phyloP scores from a whole-genome alignment of 1,140 invertebrate genomes.

The Heliconius nattereri region DNA sequence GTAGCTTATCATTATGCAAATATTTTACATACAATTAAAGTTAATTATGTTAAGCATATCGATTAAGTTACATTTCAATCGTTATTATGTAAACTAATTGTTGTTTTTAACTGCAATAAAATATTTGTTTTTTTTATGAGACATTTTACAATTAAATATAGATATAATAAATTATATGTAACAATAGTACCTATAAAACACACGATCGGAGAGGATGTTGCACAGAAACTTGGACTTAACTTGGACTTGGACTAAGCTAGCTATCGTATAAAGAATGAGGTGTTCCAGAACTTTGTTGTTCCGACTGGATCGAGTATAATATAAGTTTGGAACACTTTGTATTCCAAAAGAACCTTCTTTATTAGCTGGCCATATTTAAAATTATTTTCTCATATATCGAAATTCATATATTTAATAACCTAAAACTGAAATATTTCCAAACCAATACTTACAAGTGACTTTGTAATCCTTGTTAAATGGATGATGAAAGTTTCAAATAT shows the following conservation, averaged over 20 bases:
- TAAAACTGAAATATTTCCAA: too few relatives aligned
- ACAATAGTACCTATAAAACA: constrained; percentile 1
- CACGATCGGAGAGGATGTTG: neutral
- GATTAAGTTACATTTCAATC: neutral
- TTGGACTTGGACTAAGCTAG: constrained; percentile 8
- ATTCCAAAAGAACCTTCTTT: neutral
- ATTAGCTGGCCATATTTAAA: neutral
- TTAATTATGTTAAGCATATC: neutral
- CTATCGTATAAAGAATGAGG: constrained; percentile 9
- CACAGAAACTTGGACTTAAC: neutral
- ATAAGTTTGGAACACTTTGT: neutral
- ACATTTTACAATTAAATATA: neutral
- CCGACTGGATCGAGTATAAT: neutral
- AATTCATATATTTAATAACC: too few relatives aligned
- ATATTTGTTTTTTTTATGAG: neutral
- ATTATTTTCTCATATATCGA: neutral
- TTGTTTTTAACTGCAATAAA: neutral
- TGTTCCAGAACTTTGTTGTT: constrained; percentile 11
- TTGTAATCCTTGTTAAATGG: constrained; percentile 29
- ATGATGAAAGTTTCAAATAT: constrained; percentile 33
- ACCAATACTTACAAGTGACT: constrained; percentile 2
- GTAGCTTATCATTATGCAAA: neutral
- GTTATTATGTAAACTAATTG: neutral
- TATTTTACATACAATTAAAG: neutral
- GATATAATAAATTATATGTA: neutral